A percentile compares a stretch with the other conserved stretches of the same genome.
These are phyloP conservation scores for Propithecus coquereli DNA, from an alignment of 2,113 vertebrate species.

Conservation along the genomic window DNA sequence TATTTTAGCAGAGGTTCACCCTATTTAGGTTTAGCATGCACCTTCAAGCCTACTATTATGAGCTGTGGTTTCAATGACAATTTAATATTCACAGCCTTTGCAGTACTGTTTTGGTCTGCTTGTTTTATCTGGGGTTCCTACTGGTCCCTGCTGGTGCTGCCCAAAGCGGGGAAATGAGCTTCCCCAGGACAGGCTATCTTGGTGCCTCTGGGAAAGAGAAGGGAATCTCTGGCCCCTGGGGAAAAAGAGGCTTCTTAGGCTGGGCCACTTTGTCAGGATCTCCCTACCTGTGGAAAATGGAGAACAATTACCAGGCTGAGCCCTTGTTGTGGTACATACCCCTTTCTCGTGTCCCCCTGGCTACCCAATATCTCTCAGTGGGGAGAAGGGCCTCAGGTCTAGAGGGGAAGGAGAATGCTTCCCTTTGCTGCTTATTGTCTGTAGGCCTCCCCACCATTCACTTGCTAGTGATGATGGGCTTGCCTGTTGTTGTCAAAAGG, in stretches of 20 bases:
- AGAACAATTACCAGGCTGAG: not conserved
- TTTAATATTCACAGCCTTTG: not conserved
- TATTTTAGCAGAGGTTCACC: not conserved
- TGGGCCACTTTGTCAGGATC: not conserved
- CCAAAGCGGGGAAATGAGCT: not conserved
- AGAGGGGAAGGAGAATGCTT: not conserved
- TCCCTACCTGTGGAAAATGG: not conserved
- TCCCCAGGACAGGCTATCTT: not conserved
- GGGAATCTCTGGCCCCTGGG: not conserved
- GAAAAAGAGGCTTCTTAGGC: not conserved
- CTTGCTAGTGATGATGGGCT: not conserved
- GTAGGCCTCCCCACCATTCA: not conserved
- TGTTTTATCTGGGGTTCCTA: not conserved
- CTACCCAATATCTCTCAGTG: not conserved
- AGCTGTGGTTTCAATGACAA: not conserved
- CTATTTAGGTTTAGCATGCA: slow-evolving; percentile 2
- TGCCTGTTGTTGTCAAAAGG: not conserved
- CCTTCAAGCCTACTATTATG: not conserved
- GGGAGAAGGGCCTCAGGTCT: not conserved
- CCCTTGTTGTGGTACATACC: not conserved
- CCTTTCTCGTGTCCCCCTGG: not conserved
- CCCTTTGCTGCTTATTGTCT: not conserved
- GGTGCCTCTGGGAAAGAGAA: not conserved
- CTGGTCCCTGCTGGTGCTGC: not conserved
- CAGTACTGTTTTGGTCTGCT: not conserved